A percentile compares a stretch with the other conserved stretches of the same genome.
These are phyloP conservation scores for Corythaixoides concolor DNA, from an alignment of 2,113 vertebrate genomes.

Conservation along the genomic window DNA sequence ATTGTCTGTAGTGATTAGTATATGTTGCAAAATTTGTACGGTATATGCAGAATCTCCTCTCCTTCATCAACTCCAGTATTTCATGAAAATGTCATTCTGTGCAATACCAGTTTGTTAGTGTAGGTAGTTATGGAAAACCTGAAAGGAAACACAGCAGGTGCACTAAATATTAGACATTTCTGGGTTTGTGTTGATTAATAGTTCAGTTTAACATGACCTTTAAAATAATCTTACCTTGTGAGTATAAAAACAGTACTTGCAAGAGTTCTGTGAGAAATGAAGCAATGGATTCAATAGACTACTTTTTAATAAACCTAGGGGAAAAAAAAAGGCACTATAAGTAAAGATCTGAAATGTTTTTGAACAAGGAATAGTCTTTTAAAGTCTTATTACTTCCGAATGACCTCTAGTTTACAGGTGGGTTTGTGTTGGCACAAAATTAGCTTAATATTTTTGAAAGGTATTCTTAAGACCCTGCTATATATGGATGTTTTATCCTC, in stretches of 20 bases:
- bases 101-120: neutral
- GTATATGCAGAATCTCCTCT: neutral
- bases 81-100: neutral
- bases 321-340: neutral
- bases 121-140: neutral
- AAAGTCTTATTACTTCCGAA: neutral
- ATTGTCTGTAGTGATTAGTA: neutral
- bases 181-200: neutral
- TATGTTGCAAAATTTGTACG: neutral
- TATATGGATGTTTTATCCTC: neutral
- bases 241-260: neutral
- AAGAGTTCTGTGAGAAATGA: neutral
- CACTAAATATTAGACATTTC: neutral
- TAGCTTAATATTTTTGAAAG: neutral
- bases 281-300: neutral
- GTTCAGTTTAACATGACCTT: neutral
- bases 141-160: neutral
- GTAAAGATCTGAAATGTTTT: neutral
- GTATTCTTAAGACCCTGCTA: neutral
- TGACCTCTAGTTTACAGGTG: neutral
- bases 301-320: neutral
- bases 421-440: neutral
- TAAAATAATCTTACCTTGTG: neutral
- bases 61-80: neutral
- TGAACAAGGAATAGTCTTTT: neutral